These are phyloP conservation scores for Enteromius mattozi DNA, from an alignment of 2,797 vertebrate genomes.

Conservation along the genomic window DNA sequence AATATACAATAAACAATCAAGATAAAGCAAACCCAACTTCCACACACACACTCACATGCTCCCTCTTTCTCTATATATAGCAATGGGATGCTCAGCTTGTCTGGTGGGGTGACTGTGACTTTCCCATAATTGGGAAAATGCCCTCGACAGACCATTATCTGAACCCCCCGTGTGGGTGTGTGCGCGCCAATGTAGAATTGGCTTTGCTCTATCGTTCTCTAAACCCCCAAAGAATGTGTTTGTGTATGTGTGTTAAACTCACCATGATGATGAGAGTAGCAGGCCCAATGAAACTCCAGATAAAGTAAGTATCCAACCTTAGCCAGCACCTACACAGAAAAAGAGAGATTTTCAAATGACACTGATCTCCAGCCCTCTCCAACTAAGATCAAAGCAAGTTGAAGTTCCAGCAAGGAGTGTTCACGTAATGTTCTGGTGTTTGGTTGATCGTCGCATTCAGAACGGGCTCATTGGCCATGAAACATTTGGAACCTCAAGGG, in stretches of 20 bases:
- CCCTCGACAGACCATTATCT: conserved; percentile 63
- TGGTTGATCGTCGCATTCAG: conserved; percentile 21
- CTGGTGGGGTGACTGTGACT: conserved; percentile 64
- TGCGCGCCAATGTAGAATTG: conserved; percentile 23
- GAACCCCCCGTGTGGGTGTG: conserved; percentile 35
- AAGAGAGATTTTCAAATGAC: conserved; percentile 54
- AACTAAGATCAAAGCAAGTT: conserved; percentile 34
- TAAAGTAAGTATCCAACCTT: conserved; percentile 98
- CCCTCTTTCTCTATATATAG: conserved; percentile 27
- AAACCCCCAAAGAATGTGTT: conserved; percentile 14
- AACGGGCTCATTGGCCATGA: neutral
- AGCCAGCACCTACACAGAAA: conserved; percentile 93
- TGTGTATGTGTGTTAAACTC: conserved; percentile 69
- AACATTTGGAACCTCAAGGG: conserved; percentile 33
- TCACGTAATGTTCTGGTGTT: conserved; percentile 39
- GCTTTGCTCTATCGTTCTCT: conserved; percentile 34
- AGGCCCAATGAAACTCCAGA: conserved; percentile 99
- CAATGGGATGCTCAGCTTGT: conserved; percentile 46
- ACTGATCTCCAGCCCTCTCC: conserved; percentile 23
- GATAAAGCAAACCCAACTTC: neutral
- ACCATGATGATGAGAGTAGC: conserved; percentile 99
- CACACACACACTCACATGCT: neutral
- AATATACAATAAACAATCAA: neutral
- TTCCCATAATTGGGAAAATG: conserved; percentile 75
- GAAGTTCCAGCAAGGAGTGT: conserved; percentile 63